Evolutionary conservation across 1,140 invertebrate genomes (phyloP), one percentile per base, ranked within the genome.

Genomic region (Anoplolepis gracilipes): DNA sequence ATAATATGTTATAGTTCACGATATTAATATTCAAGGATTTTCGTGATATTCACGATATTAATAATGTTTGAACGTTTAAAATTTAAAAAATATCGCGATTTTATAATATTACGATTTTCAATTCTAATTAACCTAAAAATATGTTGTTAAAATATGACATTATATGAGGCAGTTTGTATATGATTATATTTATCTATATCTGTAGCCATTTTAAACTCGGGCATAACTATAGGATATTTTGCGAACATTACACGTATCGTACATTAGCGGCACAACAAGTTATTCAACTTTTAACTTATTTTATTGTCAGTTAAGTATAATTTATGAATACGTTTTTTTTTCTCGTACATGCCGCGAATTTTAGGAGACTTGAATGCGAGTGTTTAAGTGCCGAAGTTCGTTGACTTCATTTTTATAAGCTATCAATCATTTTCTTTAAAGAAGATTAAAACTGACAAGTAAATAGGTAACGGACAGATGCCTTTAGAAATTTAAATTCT

Each of bases 341-440:
- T 36, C 39, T 75, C 5, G 19, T 22, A 13, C 11, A 19, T 8
- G 7, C 8, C 19, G 72, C n/a, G 33, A 16, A 75, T 59, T 75
- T 33, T 30, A 13, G 0, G 30, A 57, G 33, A 75, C 49, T 36
- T 7, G 69, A 53, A 5, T 16, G 28, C 16, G 46, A 57, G 19
- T 42, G 16, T 16, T 53, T n/a, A 2, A 59, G 22, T 59, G n/a
- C 7, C 42, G 30, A 73, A 75, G 72, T 75, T 75, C 72, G n/a
- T 75, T 57, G 72, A 75, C 72, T 75, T 33, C n/a, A 72, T 53
- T 25, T 28, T 5, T 53, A 16, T 13, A 13, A 57, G n/a, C 22
- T 55, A 75, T 53, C 72, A 33, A 75, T 75, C 33, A 11, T 75
- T 59, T 75, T 75, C 30, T 13, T 25, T n/a, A n/a, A 73, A 75